These are phyloP conservation scores for Danaus plexippus DNA, from an alignment of 1,140 invertebrate genomes.

Conservation along the genomic window DNA sequence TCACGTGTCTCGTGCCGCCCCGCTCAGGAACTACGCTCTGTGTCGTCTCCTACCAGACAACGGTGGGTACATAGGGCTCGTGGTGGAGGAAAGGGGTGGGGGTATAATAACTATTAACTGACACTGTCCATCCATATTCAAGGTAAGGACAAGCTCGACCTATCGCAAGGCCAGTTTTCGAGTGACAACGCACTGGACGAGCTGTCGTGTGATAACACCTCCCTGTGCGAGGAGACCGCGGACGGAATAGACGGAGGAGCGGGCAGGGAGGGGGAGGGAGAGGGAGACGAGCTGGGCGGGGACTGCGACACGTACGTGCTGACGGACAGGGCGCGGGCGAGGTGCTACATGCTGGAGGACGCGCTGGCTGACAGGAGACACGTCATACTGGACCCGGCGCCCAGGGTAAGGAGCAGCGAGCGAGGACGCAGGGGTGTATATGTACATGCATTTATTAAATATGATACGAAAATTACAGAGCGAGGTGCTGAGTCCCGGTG, in stretches of 20 bases:
- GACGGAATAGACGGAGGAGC: constrained; percentile 28
- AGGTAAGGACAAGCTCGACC: constrained; percentile 45
- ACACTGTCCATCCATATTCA: neutral
- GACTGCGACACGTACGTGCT: constrained; percentile 56
- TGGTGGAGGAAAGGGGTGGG: too few species aligned
- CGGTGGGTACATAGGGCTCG: neutral
- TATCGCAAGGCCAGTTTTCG: constrained; percentile 22
- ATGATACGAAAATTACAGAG: neutral
- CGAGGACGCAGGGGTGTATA: neutral
- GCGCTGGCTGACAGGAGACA: constrained; percentile 38
- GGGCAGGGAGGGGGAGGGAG: constrained; percentile 21
- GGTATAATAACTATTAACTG: too few species aligned
- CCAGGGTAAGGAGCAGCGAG: neutral
- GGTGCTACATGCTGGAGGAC: constrained; percentile 53
- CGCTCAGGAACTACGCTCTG: constrained; percentile 47
- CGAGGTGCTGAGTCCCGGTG: constrained; percentile 12
- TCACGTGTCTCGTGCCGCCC: constrained; percentile 44
- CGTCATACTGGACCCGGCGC: constrained; percentile 55
- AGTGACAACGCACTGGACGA: constrained; percentile 34
- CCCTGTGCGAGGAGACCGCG: constrained; percentile 40
- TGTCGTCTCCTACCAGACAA: constrained; percentile 44
- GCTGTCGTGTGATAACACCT: constrained; percentile 49
- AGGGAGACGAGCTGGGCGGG: constrained; percentile 22
- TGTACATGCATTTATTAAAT: neutral
- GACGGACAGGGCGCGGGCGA: constrained; percentile 46